phyloP scores from a whole-genome alignment of 2,888 invertebrate species.

The Brenthis daphne region DNA sequence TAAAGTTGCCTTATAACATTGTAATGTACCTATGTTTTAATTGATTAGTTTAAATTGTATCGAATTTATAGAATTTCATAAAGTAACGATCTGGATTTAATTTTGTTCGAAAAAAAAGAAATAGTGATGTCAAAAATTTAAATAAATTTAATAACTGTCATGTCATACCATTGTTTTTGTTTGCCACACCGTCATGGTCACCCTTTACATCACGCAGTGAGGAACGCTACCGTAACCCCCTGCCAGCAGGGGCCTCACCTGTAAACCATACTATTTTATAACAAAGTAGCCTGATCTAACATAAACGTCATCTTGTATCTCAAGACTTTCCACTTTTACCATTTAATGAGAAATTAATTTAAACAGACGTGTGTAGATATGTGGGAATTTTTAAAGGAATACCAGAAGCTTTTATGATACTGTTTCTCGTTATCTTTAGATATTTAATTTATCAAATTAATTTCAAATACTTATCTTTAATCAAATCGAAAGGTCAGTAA shows the following conservation, averaged over 20 bases:
- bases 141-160: background rate
- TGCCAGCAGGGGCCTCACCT: slow-evolving; percentile 60
- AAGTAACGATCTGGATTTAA: too few species aligned
- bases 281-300: slow-evolving; percentile 50
- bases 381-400: slow-evolving; percentile 43
- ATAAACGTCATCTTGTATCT: slow-evolving; percentile 48
- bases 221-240: slow-evolving; percentile 77
- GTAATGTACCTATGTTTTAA: too few species aligned
- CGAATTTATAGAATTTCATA: too few species aligned
- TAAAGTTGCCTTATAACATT: too few species aligned
- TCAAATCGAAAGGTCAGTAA: too few species aligned
- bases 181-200: slow-evolving; percentile 16
- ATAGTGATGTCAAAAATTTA: background rate
- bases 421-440: background rate
- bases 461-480: too few species aligned
- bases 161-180: background rate
- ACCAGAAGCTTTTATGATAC: slow-evolving; percentile 35
- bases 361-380: slow-evolving; percentile 24
- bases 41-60: too few species aligned
- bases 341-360: slow-evolving; percentile 41
- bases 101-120: background rate
- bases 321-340: slow-evolving; percentile 48
- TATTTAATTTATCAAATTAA: too few species aligned
- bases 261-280: slow-evolving; percentile 46
- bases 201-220: slow-evolving; percentile 67